phyloP scores from a whole-genome alignment of 1,140 invertebrate species.

The Megathymus violae region DNA sequence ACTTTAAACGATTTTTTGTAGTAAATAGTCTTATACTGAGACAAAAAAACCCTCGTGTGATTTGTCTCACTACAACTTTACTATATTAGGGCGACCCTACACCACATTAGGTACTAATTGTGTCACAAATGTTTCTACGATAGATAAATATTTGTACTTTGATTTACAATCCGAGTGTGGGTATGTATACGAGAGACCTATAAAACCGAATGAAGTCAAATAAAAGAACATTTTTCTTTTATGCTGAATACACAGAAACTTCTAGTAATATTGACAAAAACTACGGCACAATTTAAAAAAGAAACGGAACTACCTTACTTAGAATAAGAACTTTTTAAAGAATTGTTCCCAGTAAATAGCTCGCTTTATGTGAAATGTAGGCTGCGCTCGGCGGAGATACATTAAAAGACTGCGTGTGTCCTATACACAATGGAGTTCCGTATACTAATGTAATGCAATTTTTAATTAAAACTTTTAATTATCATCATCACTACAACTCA shows the following conservation, averaged over 20 bases:
- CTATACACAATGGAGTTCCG: background rate
- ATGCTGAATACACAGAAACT: background rate
- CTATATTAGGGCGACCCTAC: too few relatives aligned
- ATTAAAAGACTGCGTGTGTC: slow-evolving; percentile 8
- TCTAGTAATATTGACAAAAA: background rate
- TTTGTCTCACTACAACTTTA: too few relatives aligned
- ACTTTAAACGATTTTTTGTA: too few relatives aligned
- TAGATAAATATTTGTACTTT: too few relatives aligned
- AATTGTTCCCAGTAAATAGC: slow-evolving; percentile 6
- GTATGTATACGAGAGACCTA: too few relatives aligned
- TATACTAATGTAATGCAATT: background rate
- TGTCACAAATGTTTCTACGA: too few relatives aligned
- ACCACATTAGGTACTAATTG: too few relatives aligned
- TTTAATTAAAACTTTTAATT: slow-evolving; percentile 7
- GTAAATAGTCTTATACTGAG: too few relatives aligned
- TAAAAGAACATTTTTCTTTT: too few relatives aligned
- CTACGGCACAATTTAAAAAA: background rate
- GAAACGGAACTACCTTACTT: background rate
- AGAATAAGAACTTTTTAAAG: background rate
- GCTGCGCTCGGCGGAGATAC: slow-evolving; percentile 10
- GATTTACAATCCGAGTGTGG: too few relatives aligned
- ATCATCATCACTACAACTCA: too few relatives aligned
- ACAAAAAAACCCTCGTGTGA: too few relatives aligned
- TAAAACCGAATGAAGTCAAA: background rate
- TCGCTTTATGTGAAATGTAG: slow-evolving; percentile 6